Evolutionary conservation across 2,113 vertebrate species (phyloP).

Genomic region (Rhinichthys klamathensis): DNA sequence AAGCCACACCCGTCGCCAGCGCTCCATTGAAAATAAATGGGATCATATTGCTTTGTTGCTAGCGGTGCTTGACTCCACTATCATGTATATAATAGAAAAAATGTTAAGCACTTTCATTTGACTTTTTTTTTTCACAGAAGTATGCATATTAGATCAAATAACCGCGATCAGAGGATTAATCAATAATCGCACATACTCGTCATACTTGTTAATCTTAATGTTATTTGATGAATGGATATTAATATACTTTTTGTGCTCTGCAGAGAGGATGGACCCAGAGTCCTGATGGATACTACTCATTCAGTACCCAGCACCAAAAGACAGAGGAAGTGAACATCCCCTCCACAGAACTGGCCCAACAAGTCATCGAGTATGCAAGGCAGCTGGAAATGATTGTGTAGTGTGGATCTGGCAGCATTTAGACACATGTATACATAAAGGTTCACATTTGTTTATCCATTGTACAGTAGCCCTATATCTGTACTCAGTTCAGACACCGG

Average conservation of each 20-base stretch:
- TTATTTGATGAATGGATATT: neutral
- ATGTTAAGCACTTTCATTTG: too few species aligned
- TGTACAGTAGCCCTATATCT: slow-evolving; percentile 14
- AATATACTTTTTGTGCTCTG: slow-evolving; percentile 31
- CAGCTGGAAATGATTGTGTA: slow-evolving; percentile 97
- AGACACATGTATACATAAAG: slow-evolving; percentile 21
- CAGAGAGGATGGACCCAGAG: slow-evolving; percentile 90
- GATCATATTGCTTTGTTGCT: too few species aligned
- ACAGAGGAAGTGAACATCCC: slow-evolving; percentile 90
- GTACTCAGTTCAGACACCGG: neutral
- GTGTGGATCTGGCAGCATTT: slow-evolving; percentile 58
- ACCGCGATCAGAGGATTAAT: too few species aligned
- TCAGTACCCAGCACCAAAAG: slow-evolving; percentile 88
- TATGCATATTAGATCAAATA: too few species aligned
- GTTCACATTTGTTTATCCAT: slow-evolving; percentile 19
- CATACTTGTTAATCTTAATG: too few species aligned
- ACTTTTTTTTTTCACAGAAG: too few species aligned
- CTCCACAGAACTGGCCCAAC: slow-evolving; percentile 88
- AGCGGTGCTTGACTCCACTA: too few species aligned
- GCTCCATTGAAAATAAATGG: too few species aligned
- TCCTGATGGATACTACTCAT: slow-evolving; percentile 85
- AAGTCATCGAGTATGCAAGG: slow-evolving; percentile 92
- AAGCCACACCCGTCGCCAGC: too few species aligned
- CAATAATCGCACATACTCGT: too few species aligned
- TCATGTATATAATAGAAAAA: too few species aligned